Evolutionary conservation across 2,888 invertebrate genomes (phyloP).

Genomic region (Xestoiulus laeticollis): DNA sequence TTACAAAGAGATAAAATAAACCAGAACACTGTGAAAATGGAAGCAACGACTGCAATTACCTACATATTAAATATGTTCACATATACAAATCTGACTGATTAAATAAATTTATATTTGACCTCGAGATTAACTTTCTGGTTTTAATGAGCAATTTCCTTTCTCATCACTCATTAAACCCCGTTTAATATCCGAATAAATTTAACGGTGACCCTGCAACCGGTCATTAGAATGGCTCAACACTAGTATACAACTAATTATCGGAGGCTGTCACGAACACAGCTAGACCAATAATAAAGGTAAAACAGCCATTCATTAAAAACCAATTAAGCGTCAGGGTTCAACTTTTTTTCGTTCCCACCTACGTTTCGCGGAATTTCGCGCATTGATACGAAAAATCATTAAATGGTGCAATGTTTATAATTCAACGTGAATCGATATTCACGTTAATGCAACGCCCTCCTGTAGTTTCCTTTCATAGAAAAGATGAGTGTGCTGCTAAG

Average conservation of each 20-base stretch:
- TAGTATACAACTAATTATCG: background rate
- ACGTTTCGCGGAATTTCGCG: background rate
- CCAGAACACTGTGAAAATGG: background rate
- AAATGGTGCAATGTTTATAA: constrained; percentile 40
- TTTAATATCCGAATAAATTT: constrained; percentile 39
- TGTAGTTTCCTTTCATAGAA: background rate
- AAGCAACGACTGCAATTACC: background rate
- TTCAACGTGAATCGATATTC: constrained; percentile 21
- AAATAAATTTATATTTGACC: background rate
- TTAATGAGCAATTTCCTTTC: constrained; percentile 23
- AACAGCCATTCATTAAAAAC: background rate
- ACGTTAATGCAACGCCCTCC: background rate
- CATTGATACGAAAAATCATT: background rate
- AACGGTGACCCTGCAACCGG: background rate
- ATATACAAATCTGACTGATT: background rate
- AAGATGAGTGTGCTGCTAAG: background rate
- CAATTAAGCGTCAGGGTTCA: background rate
- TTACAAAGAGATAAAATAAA: background rate
- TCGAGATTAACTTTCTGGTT: constrained; percentile 8
- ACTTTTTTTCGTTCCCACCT: background rate
- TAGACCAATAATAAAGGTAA: constrained; percentile 2
- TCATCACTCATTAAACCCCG: background rate
- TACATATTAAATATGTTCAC: background rate
- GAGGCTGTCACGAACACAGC: background rate
- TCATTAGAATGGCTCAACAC: background rate